Conservation (phyloP, 2,113 vertebrate species). For the Syngnathoides biaculeatus region DNA sequence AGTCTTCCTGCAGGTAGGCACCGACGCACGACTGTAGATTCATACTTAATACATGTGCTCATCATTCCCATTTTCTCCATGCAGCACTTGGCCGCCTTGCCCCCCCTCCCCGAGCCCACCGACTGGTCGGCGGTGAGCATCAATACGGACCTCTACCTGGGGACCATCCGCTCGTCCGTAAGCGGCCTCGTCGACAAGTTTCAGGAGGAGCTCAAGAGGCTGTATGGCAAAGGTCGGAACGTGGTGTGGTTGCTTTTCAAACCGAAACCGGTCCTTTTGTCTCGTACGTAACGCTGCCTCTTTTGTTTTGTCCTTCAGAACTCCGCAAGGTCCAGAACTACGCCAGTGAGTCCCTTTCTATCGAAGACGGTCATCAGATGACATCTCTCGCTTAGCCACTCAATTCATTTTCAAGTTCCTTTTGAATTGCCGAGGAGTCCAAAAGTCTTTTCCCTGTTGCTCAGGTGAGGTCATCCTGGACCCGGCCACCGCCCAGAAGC, state of each 20-base stretch:
- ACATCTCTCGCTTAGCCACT: not conserved
- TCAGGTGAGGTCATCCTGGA: constrained; percentile 75
- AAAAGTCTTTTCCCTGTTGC: not conserved
- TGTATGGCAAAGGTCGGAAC: constrained; percentile 69
- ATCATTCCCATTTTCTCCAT: not conserved
- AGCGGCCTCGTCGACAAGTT: constrained; percentile 62
- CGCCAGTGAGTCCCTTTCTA: constrained; percentile 61
- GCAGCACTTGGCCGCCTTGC: constrained; percentile 53
- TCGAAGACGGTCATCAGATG: constrained; percentile 28
- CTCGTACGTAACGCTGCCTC: not conserved
- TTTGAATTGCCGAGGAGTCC: not conserved
- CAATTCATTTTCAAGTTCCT: not conserved
- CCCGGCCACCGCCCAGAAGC: constrained; percentile 67
- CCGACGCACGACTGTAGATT: not conserved
- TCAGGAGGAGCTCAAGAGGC: constrained; percentile 69
- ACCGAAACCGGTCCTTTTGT: not conserved
- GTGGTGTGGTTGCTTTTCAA: not conserved
- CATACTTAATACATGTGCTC: not conserved
- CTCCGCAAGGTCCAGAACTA: constrained; percentile 76
- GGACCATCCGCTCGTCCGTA: constrained; percentile 68
- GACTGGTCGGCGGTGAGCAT: constrained; percentile 72
- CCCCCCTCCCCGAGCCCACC: constrained; percentile 48
- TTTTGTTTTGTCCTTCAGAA: constrained; percentile 52
- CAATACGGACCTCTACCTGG: constrained; percentile 71
- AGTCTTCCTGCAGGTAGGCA: constrained; percentile 70